Base-by-base conservation (phyloP, 2,113 vertebrate genomes). In the Elgaria multicarinata region DNA sequence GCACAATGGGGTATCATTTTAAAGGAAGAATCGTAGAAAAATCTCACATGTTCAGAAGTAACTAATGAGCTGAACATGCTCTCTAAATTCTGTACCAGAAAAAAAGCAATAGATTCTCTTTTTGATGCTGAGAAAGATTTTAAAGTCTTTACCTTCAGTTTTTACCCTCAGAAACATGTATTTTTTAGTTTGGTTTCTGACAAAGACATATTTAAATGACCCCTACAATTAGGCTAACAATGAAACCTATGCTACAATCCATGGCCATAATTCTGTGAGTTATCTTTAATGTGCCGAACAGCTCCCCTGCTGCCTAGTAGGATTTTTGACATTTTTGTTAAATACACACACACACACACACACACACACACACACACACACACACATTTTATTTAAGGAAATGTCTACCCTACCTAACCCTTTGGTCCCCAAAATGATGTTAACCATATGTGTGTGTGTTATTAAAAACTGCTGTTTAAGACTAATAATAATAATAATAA, bases 51-150 rank as follows among this genome's bases (percentile, higher is more conserved):
- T 86, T 95, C 93, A 93, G 9, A 64, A 93, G 90, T 83, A 87
- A 87, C 83, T 92, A 91, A 92, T 44, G 87, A 92, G 92, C 88
- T 92, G 79, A 82, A 67, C 88, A 94, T 92, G 87, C 74, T 91
- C 92, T 95, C 94, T 94, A 95, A 95, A 95, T 95, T 95, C 42
- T 28, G 80, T 89, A 72, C 81, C 86, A 31, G 39, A 62, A 46
- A 44, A 50, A 58, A 83, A 83, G 12, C 39, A 24, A 39, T 20
- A 64, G 24, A 5, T 24, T 64, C 3, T 64, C 64, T n/a, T 18
- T 24, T 9, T 4, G 62, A 53, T 22, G 62, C 4, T 10, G 31
- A 62, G 55, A 81, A 31, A 62, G 20, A 36, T 22, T 6, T 6
- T 46, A 1, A 26, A 12, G 28, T 10, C 28, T 46, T 26, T 24